Percentiles rank a stretch among this genome's conserved stretches.
These are phyloP conservation scores for Ascidia mentula DNA, from an alignment of 23 tunicate species.

Conservation along the genomic window DNA sequence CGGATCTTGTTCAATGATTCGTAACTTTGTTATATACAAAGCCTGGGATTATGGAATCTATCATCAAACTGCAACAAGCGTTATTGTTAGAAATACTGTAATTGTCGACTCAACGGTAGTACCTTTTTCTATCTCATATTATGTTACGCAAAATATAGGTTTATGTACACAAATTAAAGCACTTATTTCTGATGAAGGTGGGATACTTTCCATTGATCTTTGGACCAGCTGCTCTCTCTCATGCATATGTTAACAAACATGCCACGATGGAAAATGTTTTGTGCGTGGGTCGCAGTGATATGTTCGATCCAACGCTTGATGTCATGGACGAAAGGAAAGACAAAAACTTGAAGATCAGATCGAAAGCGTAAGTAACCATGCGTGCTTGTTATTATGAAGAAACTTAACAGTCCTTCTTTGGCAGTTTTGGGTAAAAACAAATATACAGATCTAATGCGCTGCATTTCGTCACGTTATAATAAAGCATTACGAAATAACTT, in stretches of 20 bases:
- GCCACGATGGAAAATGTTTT: slow-evolving; percentile 40
- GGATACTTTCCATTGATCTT: slow-evolving; percentile 54
- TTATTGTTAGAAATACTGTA: slow-evolving; percentile 34
- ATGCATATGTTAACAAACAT: slow-evolving; percentile 50
- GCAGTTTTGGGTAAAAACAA: too few relatives aligned
- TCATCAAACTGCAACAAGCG: slow-evolving; percentile 62
- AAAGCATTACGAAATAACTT: too few relatives aligned
- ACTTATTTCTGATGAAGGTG: slow-evolving; percentile 29
- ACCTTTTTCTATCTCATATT: not conserved
- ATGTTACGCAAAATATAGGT: too few relatives aligned
- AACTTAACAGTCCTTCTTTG: too few relatives aligned
- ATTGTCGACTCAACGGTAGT: slow-evolving; percentile 60
- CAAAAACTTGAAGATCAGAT: slow-evolving; percentile 37
- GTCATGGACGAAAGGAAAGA: slow-evolving; percentile 60
- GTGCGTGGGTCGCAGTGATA: slow-evolving; percentile 56
- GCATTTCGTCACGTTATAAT: too few relatives aligned
- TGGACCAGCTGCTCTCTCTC: slow-evolving; percentile 56
- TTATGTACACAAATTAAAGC: too few relatives aligned
- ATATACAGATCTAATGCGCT: too few relatives aligned
- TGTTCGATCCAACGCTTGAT: slow-evolving; percentile 34
- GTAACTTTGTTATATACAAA: slow-evolving; percentile 64
- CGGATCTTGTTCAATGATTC: slow-evolving; percentile 49
- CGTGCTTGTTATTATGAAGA: too few relatives aligned
- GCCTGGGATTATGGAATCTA: slow-evolving; percentile 84
- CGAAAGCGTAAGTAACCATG: too few relatives aligned